Evolutionary conservation across 1,140 invertebrate genomes (phyloP).

Genomic region (Drosophila hydei): DNA sequence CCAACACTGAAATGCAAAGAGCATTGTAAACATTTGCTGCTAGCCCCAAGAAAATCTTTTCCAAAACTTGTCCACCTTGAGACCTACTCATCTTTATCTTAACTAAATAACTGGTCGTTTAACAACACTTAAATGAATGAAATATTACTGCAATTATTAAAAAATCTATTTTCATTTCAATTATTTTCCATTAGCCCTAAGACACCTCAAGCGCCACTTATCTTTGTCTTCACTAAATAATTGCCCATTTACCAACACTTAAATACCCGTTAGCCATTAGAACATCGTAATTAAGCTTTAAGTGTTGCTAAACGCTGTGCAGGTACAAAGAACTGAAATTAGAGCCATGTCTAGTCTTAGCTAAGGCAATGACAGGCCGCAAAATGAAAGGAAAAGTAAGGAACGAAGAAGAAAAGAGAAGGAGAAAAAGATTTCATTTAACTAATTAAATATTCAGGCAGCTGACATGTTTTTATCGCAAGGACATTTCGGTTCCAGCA

Average conservation of each 20-base stretch:
- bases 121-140: neutral
- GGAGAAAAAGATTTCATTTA: constrained; percentile 30
- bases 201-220: neutral
- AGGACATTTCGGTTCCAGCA: constrained; percentile 9
- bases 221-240: neutral
- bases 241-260: constrained; percentile 10
- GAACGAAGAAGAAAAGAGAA: neutral
- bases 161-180: too few relatives aligned
- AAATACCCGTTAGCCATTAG: neutral
- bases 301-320: neutral
- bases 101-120: neutral
- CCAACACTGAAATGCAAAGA: neutral
- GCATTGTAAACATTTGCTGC: too few relatives aligned
- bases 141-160: too few relatives aligned
- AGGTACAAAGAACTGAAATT: neutral
- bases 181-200: too few relatives aligned
- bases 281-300: neutral
- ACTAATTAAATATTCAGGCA: constrained; percentile 46
- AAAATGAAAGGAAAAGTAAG: too few relatives aligned
- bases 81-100: neutral
- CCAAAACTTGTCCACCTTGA: too few relatives aligned
- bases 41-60: too few relatives aligned
- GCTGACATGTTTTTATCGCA: constrained; percentile 4
- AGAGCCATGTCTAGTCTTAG: too few relatives aligned
- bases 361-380: too few relatives aligned